Conservation (phyloP, 2,113 vertebrate species). For the Hyaena hyaena region DNA sequence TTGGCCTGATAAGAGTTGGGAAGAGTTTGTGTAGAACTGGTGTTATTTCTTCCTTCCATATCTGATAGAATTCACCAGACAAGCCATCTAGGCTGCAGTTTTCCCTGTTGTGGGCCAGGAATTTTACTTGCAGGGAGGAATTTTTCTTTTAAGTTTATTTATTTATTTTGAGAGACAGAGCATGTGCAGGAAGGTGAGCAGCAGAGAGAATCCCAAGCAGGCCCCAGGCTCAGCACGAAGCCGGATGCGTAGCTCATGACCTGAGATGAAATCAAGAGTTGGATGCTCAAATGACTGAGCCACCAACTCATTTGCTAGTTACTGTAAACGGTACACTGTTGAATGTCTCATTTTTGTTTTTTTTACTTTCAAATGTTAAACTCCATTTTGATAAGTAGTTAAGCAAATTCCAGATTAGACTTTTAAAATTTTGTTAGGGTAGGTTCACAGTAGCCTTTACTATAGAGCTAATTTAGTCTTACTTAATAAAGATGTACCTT, state of each 20-base stretch:
- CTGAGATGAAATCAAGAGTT: no score
- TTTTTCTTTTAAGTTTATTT: no score
- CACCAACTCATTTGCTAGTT: background rate
- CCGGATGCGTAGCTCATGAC: no score
- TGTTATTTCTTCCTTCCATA: constrained; percentile 12
- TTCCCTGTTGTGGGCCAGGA: constrained; percentile 14
- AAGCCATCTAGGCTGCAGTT: background rate
- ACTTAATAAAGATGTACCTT: background rate
- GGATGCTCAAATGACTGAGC: no score
- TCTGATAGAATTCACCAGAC: background rate
- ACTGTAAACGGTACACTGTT: background rate
- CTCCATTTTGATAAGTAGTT: background rate
- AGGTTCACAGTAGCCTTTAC: background rate
- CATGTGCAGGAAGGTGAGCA: no score
- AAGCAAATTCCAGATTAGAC: background rate
- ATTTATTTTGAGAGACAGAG: no score
- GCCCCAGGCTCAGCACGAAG: no score
- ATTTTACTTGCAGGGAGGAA: constrained; percentile 7
- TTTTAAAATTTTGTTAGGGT: background rate
- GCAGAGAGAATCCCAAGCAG: no score
- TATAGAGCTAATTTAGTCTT: background rate
- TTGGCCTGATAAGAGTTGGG: background rate
- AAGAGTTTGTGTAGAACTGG: background rate
- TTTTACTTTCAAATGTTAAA: background rate
- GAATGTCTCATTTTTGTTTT: background rate